A percentile compares a stretch with the other conserved stretches of the same genome.
These are phyloP conservation scores for Philonicus albiceps DNA, from an alignment of 2,888 invertebrate species.

Conservation along the genomic window DNA sequence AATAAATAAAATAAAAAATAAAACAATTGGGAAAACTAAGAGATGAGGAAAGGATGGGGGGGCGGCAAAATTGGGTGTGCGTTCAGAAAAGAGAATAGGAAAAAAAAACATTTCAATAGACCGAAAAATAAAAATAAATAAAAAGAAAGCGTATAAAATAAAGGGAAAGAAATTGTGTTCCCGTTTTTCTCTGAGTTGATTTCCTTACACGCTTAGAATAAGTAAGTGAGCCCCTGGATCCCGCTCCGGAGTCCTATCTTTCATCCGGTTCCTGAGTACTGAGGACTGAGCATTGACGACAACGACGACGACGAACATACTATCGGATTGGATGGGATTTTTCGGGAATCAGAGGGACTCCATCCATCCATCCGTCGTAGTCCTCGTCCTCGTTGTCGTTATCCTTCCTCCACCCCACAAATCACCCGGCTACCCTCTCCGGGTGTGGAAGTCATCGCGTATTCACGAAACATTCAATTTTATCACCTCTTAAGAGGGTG, in stretches of 20 bases:
- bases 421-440: background rate
- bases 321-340: background rate
- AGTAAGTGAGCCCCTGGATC: background rate
- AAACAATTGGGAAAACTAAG: background rate
- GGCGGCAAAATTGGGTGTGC: too few species aligned
- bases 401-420: background rate
- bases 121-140: background rate
- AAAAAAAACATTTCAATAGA: background rate
- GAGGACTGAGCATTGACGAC: background rate
- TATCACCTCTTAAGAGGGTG: constrained; percentile 21
- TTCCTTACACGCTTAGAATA: background rate
- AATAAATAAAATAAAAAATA: background rate
- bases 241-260: background rate
- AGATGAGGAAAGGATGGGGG: too few species aligned
- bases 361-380: background rate
- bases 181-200: background rate
- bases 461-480: constrained; percentile 11
- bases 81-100: background rate
- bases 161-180: background rate
- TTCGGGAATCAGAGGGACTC: background rate
- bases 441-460: background rate
- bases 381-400: background rate
- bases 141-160: background rate
- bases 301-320: background rate
- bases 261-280: too few species aligned